Evolutionary conservation across 2,113 vertebrate genomes (phyloP), one percentile per base, ranked within the genome.

Genomic region (Sapayoa aenigma): DNA sequence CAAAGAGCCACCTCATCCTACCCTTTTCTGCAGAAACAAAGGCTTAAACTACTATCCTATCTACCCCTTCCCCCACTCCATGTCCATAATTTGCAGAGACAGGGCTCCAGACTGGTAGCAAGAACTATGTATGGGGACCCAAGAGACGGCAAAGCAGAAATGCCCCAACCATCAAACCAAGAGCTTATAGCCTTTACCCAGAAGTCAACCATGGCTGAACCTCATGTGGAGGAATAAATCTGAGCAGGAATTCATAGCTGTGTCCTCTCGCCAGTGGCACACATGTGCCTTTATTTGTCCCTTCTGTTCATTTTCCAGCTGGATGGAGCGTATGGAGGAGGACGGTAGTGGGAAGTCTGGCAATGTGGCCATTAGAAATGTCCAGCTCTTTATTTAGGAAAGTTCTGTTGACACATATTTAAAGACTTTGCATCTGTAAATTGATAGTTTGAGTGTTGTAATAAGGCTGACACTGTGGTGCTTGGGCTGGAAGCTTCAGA

Each of bases 281-380:
- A 79, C 2, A 0, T 21, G 14, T 44, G 30, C 17, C 62, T 25
- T 74, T 33, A 5, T 12, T 12, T 33, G 55, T 83, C 67, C 63
- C 71, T 62, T 86, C n/a, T 73, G n/a, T 56, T 82, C 27, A 17
- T 67, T 87, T 65, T 30, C 47, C 53, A 19, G 67, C 55, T 1
- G 2, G 31, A 37, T 65, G 71, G 56, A 87, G 56, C 5, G 1
- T 1, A 0, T 25, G 53, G 39, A 92, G 74, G 31, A 13, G 50
- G 55, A 19, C 21, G 11, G 21, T 2, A 6, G 22, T 55, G 35
- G 58, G 46, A 47, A 79, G 59, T 46, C 50, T 73, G 47, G 56
- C 47, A 55, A 17, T 4, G 4, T 1, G 5, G 24, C 58, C 1
- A 0, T 69, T 1, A 1, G n/a, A 9, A 28, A 84, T 17, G 53